Conservation (phyloP, 2,797 vertebrate species). For the Scyliorhinus canicula region DNA sequence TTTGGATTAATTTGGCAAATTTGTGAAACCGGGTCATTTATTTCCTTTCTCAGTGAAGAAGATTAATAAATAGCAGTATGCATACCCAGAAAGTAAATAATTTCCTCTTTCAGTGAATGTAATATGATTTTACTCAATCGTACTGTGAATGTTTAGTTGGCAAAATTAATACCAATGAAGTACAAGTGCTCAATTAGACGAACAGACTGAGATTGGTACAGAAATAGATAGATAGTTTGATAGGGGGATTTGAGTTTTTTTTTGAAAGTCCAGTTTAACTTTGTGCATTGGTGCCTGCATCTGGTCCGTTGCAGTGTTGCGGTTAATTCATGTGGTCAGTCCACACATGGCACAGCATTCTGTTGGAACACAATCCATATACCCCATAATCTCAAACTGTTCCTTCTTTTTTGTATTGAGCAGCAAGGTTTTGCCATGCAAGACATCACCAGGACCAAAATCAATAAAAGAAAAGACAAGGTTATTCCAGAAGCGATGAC, state of each 20-base stretch:
- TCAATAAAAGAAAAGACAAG: neutral
- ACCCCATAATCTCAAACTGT: neutral
- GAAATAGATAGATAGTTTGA: neutral
- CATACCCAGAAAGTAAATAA: neutral
- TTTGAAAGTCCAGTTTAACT: neutral
- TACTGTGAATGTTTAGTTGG: neutral
- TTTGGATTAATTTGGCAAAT: slow-evolving; percentile 7
- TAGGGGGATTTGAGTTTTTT: neutral
- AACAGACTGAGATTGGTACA: neutral
- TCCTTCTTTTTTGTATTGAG: neutral
- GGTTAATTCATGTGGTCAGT: neutral
- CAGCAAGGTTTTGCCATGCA: neutral
- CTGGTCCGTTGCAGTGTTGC: neutral
- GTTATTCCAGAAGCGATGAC: neutral
- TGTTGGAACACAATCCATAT: neutral
- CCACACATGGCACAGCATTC: neutral
- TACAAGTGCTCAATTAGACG: neutral
- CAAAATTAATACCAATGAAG: neutral
- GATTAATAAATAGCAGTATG: neutral
- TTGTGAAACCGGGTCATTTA: neutral
- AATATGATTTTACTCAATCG: neutral
- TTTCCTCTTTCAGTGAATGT: too few relatives aligned
- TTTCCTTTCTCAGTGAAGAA: neutral
- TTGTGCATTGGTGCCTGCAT: neutral
- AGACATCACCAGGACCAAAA: neutral